These are phyloP conservation scores for Lasioglossum calceatum DNA, from an alignment of 2,888 invertebrate species.

Conservation along the genomic window DNA sequence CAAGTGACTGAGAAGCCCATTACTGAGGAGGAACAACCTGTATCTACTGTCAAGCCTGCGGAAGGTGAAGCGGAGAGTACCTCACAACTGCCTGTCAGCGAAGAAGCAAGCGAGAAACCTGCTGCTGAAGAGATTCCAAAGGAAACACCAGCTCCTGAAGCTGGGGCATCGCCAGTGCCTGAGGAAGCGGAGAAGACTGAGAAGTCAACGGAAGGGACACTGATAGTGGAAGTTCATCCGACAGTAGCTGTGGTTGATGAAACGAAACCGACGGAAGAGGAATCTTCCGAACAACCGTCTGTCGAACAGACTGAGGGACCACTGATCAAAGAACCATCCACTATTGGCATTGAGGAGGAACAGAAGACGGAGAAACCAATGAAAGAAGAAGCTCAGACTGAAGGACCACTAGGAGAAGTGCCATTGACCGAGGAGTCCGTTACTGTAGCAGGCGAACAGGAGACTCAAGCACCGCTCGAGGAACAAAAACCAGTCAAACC, in stretches of 20 bases:
- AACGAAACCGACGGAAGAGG: conserved; percentile 65
- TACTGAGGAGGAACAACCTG: conserved; percentile 31
- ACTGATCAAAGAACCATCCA: conserved; percentile 50
- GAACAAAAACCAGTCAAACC: conserved; percentile 40
- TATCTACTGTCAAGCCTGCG: not conserved
- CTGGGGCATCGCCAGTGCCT: not conserved
- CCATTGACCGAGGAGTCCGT: conserved; percentile 56
- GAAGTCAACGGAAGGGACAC: conserved; percentile 41
- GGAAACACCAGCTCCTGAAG: conserved; percentile 41
- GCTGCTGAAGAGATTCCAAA: conserved; percentile 49
- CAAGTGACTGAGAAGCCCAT: conserved; percentile 48
- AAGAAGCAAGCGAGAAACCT: conserved; percentile 52
- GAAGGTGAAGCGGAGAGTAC: conserved; percentile 39
- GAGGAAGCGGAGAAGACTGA: conserved; percentile 10
- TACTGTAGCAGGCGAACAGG: conserved; percentile 55
- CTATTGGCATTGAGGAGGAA: conserved; percentile 53
- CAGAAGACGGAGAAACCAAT: conserved; percentile 37
- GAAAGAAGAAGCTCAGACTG: conserved; percentile 40
- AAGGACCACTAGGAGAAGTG: conserved; percentile 27
- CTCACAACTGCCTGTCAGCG: conserved; percentile 44
- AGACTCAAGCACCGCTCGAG: conserved; percentile 40
- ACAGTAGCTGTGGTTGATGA: conserved; percentile 38
- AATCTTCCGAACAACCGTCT: conserved; percentile 57
- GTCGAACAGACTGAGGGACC: conserved; percentile 59
- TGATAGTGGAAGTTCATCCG: conserved; percentile 34